Evolutionary conservation across 2,113 vertebrate genomes (phyloP).

Genomic region (Lophotis ruficrista): DNA sequence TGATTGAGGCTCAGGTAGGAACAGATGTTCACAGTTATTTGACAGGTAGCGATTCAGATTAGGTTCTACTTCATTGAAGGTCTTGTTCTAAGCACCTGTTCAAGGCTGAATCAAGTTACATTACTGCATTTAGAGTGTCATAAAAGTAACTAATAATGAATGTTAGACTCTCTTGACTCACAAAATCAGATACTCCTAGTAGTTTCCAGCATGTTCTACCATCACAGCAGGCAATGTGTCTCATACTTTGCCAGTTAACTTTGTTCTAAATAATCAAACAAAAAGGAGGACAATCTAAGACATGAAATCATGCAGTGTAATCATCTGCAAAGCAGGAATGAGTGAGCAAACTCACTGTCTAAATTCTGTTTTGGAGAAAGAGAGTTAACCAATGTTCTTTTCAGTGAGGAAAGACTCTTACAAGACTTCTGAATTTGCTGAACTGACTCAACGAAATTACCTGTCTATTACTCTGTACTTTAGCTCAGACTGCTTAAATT

Average conservation of each 20-base stretch:
- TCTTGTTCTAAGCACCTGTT: neutral
- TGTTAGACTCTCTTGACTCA: accelerated
- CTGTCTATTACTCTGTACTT: neutral
- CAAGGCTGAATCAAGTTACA: neutral
- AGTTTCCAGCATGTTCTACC: neutral
- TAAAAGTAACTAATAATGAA: neutral
- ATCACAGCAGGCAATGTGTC: accelerated
- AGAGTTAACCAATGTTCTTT: neutral
- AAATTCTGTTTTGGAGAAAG: neutral
- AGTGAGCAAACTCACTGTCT: neutral
- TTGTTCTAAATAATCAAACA: neutral
- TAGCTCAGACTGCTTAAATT: neutral
- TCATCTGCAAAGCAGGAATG: neutral
- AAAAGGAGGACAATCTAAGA: neutral
- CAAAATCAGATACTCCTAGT: neutral
- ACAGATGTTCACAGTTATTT: neutral
- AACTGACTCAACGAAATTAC: neutral
- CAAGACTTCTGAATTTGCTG: neutral
- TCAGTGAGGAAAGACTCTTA: neutral
- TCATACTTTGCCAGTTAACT: neutral
- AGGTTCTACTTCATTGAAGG: neutral
- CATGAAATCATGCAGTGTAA: neutral
- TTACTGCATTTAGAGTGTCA: neutral
- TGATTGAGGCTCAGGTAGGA: neutral
- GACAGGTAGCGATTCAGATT: neutral